These are phyloP conservation scores for Kryptopterus vitreolus DNA, from an alignment of 2,797 vertebrate genomes.

Conservation along the genomic window DNA sequence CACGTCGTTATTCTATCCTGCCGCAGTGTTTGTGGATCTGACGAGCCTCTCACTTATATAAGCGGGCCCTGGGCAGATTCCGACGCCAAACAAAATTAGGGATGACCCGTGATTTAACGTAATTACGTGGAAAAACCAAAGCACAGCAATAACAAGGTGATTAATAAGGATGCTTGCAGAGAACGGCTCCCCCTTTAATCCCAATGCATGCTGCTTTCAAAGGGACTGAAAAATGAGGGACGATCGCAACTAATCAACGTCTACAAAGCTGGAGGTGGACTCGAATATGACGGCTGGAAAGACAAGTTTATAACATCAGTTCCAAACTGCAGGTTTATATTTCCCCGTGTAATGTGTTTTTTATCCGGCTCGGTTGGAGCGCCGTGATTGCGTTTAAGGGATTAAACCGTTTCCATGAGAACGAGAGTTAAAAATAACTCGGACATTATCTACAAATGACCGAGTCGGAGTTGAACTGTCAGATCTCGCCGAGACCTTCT, in stretches of 20 bases:
- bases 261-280: constrained; percentile 24
- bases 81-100: constrained; percentile 66
- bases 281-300: not conserved
- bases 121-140: constrained; percentile 64
- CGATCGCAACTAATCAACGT: constrained; percentile 48
- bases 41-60: constrained; percentile 50
- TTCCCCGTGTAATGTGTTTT: constrained; percentile 13
- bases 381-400: constrained; percentile 32
- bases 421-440: constrained; percentile 43
- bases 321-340: constrained; percentile 1
- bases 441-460: constrained; percentile 40
- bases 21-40: constrained; percentile 32
- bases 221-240: constrained; percentile 29
- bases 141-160: constrained; percentile 47
- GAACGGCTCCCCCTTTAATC: constrained; percentile 42
- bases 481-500: constrained; percentile 7
- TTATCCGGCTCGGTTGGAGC: constrained; percentile 37
- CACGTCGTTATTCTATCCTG: constrained; percentile 26
- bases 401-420: constrained; percentile 44
- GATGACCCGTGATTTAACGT: constrained; percentile 63
- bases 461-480: constrained; percentile 11
- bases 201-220: constrained; percentile 30
- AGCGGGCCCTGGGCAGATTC: constrained; percentile 48
- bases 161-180: constrained; percentile 44
- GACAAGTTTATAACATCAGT: constrained; percentile 42